These are phyloP conservation scores for Sebastes flavidus DNA, from an alignment of 2,797 vertebrate genomes.

Conservation along the genomic window DNA sequence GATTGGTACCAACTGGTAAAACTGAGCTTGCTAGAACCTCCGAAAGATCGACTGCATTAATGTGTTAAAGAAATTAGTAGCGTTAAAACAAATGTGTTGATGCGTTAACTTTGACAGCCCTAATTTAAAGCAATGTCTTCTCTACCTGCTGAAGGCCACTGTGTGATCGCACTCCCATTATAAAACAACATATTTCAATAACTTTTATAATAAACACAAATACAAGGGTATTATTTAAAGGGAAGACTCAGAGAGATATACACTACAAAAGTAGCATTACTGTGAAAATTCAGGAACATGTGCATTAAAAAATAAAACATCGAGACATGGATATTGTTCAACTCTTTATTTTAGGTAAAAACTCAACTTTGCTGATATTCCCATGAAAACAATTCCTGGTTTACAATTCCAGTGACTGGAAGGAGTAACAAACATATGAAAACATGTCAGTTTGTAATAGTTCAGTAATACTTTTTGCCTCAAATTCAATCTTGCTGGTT, in stretches of 20 bases:
- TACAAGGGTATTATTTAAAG: neutral
- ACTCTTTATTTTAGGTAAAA: conserved; percentile 88
- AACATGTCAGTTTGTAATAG: conserved; percentile 59
- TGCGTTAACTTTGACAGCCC: no score
- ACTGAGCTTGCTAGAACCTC: no score
- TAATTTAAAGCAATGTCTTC: no score
- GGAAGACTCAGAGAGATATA: neutral
- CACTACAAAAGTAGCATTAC: neutral
- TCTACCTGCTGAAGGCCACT: neutral
- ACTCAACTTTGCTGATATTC: conserved; percentile 77
- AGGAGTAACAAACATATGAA: conserved; percentile 69
- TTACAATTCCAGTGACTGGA: conserved; percentile 76
- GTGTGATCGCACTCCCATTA: neutral
- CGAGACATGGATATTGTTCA: conserved; percentile 67
- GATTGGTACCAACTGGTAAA: no score
- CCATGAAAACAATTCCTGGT: conserved; percentile 75
- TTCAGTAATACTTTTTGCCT: conserved; percentile 74
- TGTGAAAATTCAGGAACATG: neutral
- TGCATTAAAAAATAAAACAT: neutral
- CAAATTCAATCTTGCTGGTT: conserved; percentile 71
- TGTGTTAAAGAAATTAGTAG: no score
- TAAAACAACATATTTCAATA: neutral
- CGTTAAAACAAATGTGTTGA: no score
- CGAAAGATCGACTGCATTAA: no score
- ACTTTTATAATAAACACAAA: neutral